Evolutionary conservation across 2,888 invertebrate genomes (phyloP).

Genomic region (Drepana falcataria): DNA sequence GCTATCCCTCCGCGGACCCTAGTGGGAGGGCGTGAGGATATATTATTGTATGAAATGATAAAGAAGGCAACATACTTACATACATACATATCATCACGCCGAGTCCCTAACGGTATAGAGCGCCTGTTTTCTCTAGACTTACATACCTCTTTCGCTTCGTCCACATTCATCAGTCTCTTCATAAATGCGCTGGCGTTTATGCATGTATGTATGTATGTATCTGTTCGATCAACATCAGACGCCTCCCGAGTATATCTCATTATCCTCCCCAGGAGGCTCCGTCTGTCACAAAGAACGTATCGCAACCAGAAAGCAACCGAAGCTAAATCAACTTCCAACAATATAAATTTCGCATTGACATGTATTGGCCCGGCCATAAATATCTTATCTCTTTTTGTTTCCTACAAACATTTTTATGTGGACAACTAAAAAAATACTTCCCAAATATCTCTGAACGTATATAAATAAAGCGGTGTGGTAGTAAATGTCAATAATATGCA

Average conservation of each 20-base stretch:
- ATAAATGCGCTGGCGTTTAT: slow-evolving; percentile 14
- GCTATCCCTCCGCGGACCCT: no score
- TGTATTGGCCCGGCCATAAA: slow-evolving; percentile 70
- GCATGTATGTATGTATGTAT: slow-evolving; percentile 16
- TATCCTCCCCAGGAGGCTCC: slow-evolving; percentile 37
- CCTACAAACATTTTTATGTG: slow-evolving; percentile 72
- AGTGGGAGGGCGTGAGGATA: no score
- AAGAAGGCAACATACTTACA: no score
- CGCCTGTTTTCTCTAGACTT: no score
- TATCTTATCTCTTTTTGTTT: slow-evolving; percentile 66
- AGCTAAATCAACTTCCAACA: slow-evolving; percentile 62
- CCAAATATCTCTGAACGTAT: slow-evolving; percentile 68
- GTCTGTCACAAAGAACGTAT: slow-evolving; percentile 57
- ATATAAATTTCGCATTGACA: slow-evolving; percentile 75
- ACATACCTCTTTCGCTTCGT: no score
- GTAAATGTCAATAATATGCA: slow-evolving; percentile 78
- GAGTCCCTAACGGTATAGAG: no score
- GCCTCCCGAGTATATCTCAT: slow-evolving; percentile 34
- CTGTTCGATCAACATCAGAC: slow-evolving; percentile 28
- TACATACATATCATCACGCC: no score
- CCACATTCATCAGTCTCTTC: no score
- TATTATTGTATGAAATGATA: no score
- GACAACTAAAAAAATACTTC: slow-evolving; percentile 68
- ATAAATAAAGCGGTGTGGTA: slow-evolving; percentile 74
- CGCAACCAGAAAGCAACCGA: slow-evolving; percentile 50